Evolutionary conservation across 2,888 invertebrate genomes (phyloP).

Genomic region (Zaprionus lineosus): DNA sequence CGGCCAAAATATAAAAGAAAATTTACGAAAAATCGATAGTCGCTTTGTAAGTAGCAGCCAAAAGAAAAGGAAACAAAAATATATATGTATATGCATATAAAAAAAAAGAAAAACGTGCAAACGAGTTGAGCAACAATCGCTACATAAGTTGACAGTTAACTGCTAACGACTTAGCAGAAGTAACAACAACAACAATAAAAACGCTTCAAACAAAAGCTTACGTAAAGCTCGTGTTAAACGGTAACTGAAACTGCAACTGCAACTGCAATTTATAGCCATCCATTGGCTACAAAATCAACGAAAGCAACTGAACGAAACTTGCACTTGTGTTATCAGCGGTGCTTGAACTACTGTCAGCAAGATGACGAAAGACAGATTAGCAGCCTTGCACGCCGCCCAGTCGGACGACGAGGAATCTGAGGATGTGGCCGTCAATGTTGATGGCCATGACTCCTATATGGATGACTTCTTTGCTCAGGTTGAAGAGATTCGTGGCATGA

Average conservation of each 20-base stretch:
- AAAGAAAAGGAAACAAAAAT: conserved; percentile 10
- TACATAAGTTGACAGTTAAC: conserved; percentile 49
- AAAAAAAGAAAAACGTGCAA: conserved; percentile 56
- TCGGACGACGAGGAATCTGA: conserved; percentile 98
- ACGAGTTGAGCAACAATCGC: conserved; percentile 60
- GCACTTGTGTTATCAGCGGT: conserved; percentile 7
- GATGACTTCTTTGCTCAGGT: conserved; percentile 99
- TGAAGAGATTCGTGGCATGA: conserved; percentile 99
- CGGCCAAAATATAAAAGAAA: conserved; percentile 33
- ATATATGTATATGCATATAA: not conserved
- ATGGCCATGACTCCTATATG: conserved; percentile 97
- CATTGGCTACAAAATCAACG: conserved; percentile 7
- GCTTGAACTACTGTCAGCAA: conserved; percentile 36
- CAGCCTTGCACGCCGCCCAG: conserved; percentile 98
- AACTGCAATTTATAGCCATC: conserved; percentile 5
- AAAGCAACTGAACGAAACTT: conserved; percentile 19
- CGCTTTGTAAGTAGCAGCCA: conserved; percentile 32
- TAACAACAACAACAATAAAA: conserved; percentile 25
- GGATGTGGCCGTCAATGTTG: conserved; percentile 97
- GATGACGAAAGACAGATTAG: conserved; percentile 98
- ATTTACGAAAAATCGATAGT: conserved; percentile 71
- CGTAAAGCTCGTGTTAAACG: conserved; percentile 49
- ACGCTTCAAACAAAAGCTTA: conserved; percentile 60
- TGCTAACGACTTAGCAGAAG: conserved; percentile 23
- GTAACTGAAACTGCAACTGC: conserved; percentile 25